phyloP scores from a whole-genome alignment of 2,113 vertebrate species.

The Phalacrocorax aristotelis region DNA sequence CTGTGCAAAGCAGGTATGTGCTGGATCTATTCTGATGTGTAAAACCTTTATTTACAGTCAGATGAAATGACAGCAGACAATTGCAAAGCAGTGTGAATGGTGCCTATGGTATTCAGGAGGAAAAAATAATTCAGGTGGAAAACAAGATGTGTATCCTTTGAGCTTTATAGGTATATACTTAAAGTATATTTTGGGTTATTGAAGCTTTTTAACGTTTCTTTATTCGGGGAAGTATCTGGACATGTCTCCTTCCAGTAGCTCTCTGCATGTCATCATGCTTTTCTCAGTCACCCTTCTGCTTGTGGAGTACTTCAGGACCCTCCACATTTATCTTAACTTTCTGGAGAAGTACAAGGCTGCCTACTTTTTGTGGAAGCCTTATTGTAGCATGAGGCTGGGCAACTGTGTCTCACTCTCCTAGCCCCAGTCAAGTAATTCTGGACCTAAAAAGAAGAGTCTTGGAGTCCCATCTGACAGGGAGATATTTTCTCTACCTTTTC shows the following conservation, averaged over 20 bases:
- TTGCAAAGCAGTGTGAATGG: background rate
- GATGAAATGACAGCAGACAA: background rate
- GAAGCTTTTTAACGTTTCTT: background rate
- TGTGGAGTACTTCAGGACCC: background rate
- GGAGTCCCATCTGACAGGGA: background rate
- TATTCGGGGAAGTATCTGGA: background rate
- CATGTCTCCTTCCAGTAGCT: background rate
- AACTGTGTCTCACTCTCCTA: background rate
- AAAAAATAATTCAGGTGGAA: background rate
- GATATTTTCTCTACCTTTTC: background rate
- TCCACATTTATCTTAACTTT: background rate
- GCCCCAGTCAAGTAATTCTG: background rate
- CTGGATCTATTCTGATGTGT: background rate
- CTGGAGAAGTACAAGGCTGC: background rate
- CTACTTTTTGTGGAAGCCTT: background rate
- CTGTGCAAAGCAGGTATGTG: background rate
- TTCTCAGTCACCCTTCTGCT: background rate
- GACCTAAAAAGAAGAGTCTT: background rate
- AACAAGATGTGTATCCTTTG: background rate
- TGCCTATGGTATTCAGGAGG: background rate
- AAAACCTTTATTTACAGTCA: background rate
- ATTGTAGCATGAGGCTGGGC: background rate
- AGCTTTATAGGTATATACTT: background rate
- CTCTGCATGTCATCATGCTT: background rate
- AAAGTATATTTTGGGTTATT: background rate